Percentiles rank a stretch among this genome's conserved stretches.
Conservation (phyloP, 1,140 invertebrate genomes). For the Psix sp. region DNA sequence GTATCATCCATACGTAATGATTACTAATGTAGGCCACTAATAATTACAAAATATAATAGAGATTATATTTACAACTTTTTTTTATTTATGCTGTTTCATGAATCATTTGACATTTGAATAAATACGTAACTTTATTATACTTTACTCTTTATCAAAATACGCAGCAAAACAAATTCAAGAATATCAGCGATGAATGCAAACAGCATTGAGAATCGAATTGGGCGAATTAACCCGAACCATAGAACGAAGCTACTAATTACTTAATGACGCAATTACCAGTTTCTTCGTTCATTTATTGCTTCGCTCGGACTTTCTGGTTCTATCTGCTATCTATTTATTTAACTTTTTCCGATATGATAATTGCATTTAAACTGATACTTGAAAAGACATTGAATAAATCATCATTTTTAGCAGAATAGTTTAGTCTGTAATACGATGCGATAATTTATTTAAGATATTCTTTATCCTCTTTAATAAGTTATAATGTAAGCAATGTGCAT, state of each 20-base stretch:
- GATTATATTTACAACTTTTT: too few relatives aligned
- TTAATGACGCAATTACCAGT: constrained; percentile 63
- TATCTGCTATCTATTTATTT: constrained; percentile 20
- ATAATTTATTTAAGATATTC: background rate
- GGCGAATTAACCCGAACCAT: constrained; percentile 60
- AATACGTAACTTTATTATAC: constrained; percentile 44
- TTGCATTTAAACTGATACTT: constrained; percentile 14
- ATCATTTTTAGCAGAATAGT: constrained; percentile 2
- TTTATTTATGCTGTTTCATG: too few relatives aligned
- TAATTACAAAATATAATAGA: too few relatives aligned
- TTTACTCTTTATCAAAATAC: constrained; percentile 52
- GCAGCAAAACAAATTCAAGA: constrained; percentile 53
- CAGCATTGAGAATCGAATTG: constrained; percentile 63
- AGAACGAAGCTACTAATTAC: constrained; percentile 62
- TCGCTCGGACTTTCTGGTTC: constrained; percentile 33
- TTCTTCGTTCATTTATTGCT: constrained; percentile 60
- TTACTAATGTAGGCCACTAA: too few relatives aligned
- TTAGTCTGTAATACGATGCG: background rate
- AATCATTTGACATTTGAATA: too few relatives aligned
- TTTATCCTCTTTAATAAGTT: too few relatives aligned
- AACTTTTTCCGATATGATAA: constrained; percentile 15
- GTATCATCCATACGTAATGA: too few relatives aligned
- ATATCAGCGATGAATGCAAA: constrained; percentile 60
- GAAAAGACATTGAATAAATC: background rate
- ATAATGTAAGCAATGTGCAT: background rate